phyloP scores from a whole-genome alignment of 2,113 vertebrate genomes.

The Acanthochromis polyacanthus region DNA sequence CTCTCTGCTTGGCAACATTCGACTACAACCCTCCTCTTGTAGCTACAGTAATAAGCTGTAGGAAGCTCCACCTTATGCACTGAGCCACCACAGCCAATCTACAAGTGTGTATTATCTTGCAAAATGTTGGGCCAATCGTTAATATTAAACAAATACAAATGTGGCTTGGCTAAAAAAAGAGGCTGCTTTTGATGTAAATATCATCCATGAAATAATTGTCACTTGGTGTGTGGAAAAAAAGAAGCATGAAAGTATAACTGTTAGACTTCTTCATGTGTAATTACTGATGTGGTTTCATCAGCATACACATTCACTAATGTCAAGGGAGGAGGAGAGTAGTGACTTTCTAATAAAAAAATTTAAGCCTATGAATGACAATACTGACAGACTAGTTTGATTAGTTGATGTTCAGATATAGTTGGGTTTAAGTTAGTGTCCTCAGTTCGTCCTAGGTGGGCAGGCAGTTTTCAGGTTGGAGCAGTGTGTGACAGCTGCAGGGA shows the following conservation, averaged over 20 bases:
- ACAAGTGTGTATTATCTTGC: too few species aligned
- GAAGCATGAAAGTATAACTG: background rate
- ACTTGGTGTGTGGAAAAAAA: too few species aligned
- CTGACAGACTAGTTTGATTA: background rate
- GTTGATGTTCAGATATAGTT: background rate
- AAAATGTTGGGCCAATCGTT: too few species aligned
- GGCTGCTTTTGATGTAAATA: too few species aligned
- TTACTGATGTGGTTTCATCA: background rate
- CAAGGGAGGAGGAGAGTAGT: background rate
- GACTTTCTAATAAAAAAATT: background rate
- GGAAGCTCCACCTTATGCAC: too few species aligned
- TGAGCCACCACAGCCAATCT: too few species aligned
- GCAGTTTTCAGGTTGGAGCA: conserved; percentile 45
- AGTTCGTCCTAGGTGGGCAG: conserved; percentile 54
- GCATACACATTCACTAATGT: background rate
- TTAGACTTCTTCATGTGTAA: background rate
- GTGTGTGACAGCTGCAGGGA: conserved; percentile 77
- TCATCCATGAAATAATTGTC: too few species aligned
- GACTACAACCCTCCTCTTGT: too few species aligned
- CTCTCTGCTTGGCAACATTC: too few species aligned
- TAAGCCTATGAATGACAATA: background rate
- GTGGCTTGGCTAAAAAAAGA: too few species aligned
- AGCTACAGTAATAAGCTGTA: too few species aligned
- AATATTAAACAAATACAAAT: too few species aligned
- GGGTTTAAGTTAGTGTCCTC: conserved; percentile 59